Evolutionary conservation across 2,113 vertebrate genomes (phyloP), one percentile per base, ranked within the genome.

Genomic region (Anhinga anhinga): DNA sequence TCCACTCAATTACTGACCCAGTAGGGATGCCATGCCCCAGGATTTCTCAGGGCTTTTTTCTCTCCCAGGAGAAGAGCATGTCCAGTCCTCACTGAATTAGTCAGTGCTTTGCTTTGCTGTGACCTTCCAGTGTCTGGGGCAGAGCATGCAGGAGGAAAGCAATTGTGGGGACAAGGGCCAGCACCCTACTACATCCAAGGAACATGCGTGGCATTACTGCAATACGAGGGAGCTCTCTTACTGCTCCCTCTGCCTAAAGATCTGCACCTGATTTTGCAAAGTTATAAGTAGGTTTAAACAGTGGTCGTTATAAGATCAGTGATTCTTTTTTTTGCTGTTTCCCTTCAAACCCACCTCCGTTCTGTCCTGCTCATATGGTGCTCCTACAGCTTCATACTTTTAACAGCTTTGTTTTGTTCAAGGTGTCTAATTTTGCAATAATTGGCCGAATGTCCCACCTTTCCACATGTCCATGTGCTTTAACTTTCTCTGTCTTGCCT

Each of bases 371-470:
- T 94, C 70, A 38, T 92, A 70, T 73, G 58, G 36, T 73, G 53
- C 32, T 94, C 58, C 42, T 72, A 87, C 89, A 62, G 22, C 38
- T 85, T 93, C 36, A 27, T 69, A 19, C n/a, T 87, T 95, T 58
- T 56, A 91, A 78, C 55, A 91, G 77, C 32, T 93, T 91, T 80
- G 66, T 85, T 95, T 82, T 91, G 40, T 76, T 90, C 38, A 10
- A n/a, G 65, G 45, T 53, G 44, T 55, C 50, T 93, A 89, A 66
- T 93, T 89, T 86, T 84, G 45, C 27, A 82, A 8, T 29, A 79
- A 65, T 21, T 92, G 45, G n/a, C 36, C 45, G 80, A 79, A 89
- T 85, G 74, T 79, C 74, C 42, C 36, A 52, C 34, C 40, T 74
- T 89, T 30, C 53, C 84, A 67, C 32, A 34, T 50, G 55, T 63